Conservation (phyloP, 35 echinoderm and acorn worm genomes). For the Diadema setosum region DNA sequence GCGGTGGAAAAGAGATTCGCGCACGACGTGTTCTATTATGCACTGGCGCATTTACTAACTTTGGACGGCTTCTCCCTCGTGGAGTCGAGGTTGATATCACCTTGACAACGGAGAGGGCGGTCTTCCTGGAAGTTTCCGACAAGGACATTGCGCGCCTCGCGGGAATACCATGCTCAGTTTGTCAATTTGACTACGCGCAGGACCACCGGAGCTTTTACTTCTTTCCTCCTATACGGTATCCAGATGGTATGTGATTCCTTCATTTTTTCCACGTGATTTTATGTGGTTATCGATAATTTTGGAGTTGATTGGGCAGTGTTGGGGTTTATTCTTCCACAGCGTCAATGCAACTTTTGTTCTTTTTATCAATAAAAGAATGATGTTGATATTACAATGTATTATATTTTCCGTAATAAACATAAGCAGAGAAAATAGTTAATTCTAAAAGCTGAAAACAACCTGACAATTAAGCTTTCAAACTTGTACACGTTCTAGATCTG, state of each 20-base stretch:
- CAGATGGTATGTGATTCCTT: conserved; percentile 60
- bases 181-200: background rate
- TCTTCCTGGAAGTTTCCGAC: conserved; percentile 34
- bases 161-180: conserved; percentile 40
- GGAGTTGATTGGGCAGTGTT: background rate
- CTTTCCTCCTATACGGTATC: conserved; percentile 79
- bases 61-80: conserved; percentile 36
- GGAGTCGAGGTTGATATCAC: conserved; percentile 20
- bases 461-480: no score
- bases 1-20: conserved; percentile 5
- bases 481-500: no score
- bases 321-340: background rate
- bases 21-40: conserved; percentile 57
- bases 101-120: background rate
- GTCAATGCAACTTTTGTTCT: background rate
- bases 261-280: background rate
- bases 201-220: conserved; percentile 31
- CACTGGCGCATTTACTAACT: conserved; percentile 72
- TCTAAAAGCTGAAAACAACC: no score
- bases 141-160: conserved; percentile 32
- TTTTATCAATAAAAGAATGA: background rate
- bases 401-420: background rate
- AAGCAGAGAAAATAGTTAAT: background rate
- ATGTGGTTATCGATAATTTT: background rate
- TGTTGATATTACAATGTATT: background rate